These are phyloP conservation scores for Anoplolepis gracilipes DNA, from an alignment of 1,140 invertebrate genomes.

Conservation along the genomic window DNA sequence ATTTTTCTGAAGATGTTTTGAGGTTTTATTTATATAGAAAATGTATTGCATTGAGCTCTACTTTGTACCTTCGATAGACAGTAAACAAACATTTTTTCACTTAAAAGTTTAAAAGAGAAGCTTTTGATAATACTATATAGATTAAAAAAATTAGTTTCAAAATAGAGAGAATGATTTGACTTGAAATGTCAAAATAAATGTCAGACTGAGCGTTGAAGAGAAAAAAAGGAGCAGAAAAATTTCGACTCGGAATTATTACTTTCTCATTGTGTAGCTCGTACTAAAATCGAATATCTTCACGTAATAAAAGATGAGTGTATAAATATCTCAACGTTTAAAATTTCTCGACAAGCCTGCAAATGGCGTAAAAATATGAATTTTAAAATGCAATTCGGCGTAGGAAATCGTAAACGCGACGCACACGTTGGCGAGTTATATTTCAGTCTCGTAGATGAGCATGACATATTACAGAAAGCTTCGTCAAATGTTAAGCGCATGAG, in stretches of 20 bases:
- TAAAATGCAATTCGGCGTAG: neutral
- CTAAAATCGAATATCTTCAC: neutral
- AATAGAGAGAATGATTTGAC: too few species aligned
- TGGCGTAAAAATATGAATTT: conserved; percentile 23
- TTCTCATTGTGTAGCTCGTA: conserved; percentile 6
- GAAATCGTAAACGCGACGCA: conserved; percentile 33
- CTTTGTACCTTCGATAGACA: too few species aligned
- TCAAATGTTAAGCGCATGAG: conserved; percentile 4
- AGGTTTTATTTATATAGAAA: too few species aligned
- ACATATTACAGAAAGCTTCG: conserved; percentile 26
- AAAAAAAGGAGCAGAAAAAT: too few species aligned
- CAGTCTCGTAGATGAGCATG: conserved; percentile 14
- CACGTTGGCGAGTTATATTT: conserved; percentile 38
- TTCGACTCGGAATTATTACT: neutral
- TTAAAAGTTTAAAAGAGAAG: too few species aligned
- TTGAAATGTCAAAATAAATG: too few species aligned
- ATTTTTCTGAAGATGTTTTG: too few species aligned
- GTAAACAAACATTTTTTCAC: too few species aligned
- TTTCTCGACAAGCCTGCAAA: neutral
- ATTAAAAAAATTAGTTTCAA: too few species aligned
- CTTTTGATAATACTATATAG: too few species aligned
- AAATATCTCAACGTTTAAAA: neutral
- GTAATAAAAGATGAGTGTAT: neutral
- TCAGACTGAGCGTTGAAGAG: too few species aligned
- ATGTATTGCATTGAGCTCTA: too few species aligned